A percentile compares a stretch with the other conserved stretches of the same genome.
Conservation (phyloP, 2,888 invertebrate genomes). For the Antheraea assamensis region DNA sequence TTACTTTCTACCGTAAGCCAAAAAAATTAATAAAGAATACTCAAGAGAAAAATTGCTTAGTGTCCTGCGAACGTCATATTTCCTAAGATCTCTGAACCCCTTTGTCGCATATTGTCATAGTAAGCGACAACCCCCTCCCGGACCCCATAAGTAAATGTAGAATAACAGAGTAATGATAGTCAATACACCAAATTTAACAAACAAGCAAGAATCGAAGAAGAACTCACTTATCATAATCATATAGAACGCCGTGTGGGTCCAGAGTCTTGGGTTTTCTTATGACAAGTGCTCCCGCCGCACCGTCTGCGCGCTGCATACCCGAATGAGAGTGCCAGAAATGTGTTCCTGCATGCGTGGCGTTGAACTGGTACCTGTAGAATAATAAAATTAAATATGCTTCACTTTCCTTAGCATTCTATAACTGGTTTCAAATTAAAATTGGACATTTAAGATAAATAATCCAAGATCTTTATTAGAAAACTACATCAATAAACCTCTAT, state of each 20-base stretch:
- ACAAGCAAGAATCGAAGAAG: constrained; percentile 26
- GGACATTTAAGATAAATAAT: no score
- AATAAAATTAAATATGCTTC: background rate
- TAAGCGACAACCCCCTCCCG: no score
- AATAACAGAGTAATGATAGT: background rate
- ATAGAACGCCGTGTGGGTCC: constrained; percentile 85
- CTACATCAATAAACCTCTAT: background rate
- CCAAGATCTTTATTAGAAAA: background rate
- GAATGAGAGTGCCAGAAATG: constrained; percentile 90
- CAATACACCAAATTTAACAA: background rate
- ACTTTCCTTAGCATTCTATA: no score
- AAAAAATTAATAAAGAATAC: no score
- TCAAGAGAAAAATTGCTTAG: no score
- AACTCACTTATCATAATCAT: constrained; percentile 87
- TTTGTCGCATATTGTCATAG: no score
- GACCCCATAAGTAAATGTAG: background rate
- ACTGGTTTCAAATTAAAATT: no score
- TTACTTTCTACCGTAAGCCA: no score
- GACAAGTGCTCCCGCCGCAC: constrained; percentile 90
- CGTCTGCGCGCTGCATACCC: constrained; percentile 94
- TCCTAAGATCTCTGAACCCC: no score
- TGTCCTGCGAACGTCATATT: no score
- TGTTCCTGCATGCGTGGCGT: constrained; percentile 88
- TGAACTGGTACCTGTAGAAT: constrained; percentile 84
- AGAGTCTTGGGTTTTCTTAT: constrained; percentile 85